Evolutionary conservation across 2,888 invertebrate genomes (phyloP), one percentile per base, ranked within the genome.

Genomic region (Therioaphis trifolii): DNA sequence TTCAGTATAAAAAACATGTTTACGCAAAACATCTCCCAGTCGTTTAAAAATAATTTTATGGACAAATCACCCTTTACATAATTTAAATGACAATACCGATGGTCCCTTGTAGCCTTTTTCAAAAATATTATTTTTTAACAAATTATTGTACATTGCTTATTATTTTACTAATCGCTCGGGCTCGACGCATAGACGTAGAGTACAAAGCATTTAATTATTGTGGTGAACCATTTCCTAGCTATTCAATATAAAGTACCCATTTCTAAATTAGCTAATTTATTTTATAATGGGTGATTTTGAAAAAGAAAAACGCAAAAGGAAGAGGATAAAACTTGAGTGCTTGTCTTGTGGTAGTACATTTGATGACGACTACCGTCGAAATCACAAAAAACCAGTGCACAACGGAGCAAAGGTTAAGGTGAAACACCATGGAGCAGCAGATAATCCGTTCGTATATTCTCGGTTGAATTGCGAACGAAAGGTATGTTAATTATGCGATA

Each of bases 321-420:
- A 75, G 35, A 2, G 21, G 40, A 58, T 75, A 40, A 58, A 75
- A 75, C 35, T 75, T 58, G 58, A 75, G 21, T 75, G 58, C 35
- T 58, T 75, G 21, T 35, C 58, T 58, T 75, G 75, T 58, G 75
- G 75, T 58, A 75, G 58, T 15, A 58, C 58, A 40, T 75, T 75
- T 58, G 58, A 43, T 58, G 75, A 58, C 35, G 75, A 75, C 35
- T 75, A 75, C 35, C 52, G 21, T 3, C n/a, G 24, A 40, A 75
- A 58, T n/a, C 75, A 75, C 40, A 15, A 43, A 75, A 55, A 55
- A 40, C 12, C 58, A 35, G 35, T 40, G 21, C 75, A 74, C n/a
- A 58, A 55, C 3, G 75, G 75, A 21, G 15, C n/a, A 15, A 58
- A 58, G 21, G 40, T 75, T n/a, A 40, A 58, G 58, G 40, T 75